These are phyloP conservation scores for Pseudomugil tenellus DNA, from an alignment of 2,797 vertebrate species.

Conservation along the genomic window DNA sequence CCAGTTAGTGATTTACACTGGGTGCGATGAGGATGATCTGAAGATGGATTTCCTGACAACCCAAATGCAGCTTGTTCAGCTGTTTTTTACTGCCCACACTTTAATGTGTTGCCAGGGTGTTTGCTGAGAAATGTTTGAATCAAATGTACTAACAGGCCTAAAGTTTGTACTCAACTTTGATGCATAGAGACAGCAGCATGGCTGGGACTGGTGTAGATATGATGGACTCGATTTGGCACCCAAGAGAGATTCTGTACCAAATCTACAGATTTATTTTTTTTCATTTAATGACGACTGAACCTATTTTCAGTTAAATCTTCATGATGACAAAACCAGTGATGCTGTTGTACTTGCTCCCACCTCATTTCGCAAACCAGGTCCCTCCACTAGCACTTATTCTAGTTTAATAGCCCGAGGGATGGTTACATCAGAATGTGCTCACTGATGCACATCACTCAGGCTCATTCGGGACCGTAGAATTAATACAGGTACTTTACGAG, in stretches of 20 bases:
- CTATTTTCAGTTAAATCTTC: conserved; percentile 35
- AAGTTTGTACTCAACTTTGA: not conserved
- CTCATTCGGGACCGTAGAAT: conserved; percentile 25
- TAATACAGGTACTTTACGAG: conserved; percentile 34
- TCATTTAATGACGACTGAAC: conserved; percentile 22
- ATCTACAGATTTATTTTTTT: conserved; percentile 4
- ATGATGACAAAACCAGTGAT: conserved; percentile 29
- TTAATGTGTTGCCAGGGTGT: not conserved
- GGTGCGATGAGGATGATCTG: not conserved
- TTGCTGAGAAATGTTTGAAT: not conserved
- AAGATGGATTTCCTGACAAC: not conserved
- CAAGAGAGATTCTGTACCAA: conserved; percentile 37
- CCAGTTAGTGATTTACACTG: too few relatives aligned
- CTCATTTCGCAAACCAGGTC: conserved; percentile 41
- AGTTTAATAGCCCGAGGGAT: conserved; percentile 52
- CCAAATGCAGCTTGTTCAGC: not conserved
- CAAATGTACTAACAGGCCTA: not conserved
- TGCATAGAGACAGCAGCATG: not conserved
- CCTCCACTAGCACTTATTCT: conserved; percentile 39
- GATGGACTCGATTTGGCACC: not conserved
- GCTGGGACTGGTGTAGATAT: not conserved
- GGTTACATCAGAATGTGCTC: conserved; percentile 54
- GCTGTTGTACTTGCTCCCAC: conserved; percentile 4
- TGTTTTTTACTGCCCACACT: not conserved
- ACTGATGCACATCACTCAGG: conserved; percentile 14